Base-by-base conservation (phyloP, 1,140 invertebrate species). In the Camponotus vicinus region DNA sequence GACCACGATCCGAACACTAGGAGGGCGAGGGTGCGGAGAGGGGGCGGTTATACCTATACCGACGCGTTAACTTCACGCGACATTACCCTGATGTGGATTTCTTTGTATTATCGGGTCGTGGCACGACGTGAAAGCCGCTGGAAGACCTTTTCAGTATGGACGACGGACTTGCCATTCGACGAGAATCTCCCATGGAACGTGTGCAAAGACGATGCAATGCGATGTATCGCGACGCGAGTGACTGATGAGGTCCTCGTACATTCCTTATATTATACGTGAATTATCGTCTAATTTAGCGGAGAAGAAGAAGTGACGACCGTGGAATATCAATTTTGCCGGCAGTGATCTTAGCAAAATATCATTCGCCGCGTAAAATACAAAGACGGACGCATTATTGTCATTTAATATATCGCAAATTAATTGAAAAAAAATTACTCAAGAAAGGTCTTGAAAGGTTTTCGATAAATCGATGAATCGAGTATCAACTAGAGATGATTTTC, bases 51-150 rank as follows among this genome's bases (percentile, higher is more conserved):
- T 61, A 40, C 71, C 21, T 61, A 73, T 61, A 40, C 71, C 21
- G 71, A 18, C 71, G 73, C 87, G 80, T 83, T 86, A 87, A 83
- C 88, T 93, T 93, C 78, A 91, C 92, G 92, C 92, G 89, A 93
- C 92, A 93, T 93, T 93, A 93, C 90, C 92, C 90, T 92, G 89
- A 93, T 91, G 86, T 75, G 88, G 79, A 89, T 91, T 90, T 91
- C 89, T 91, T 92, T 92, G 89, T 90, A 88, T 88, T 78, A 66
- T 88, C 76, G n/a, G 77, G 45, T 37, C 32, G 37, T 66, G 66
- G 55, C 34, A 69, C 37, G 86, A 86, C 70, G 71, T 82, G 78
- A 79, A 70, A 79, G 71, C 40, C 67, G 66, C 49, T 59, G 21
- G 49, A 83, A 82, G 83, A 78, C 61, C 61, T 66, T 83, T 83